Evolutionary conservation across 1,140 invertebrate species (phyloP).

Genomic region (Drosophila lacteicornis): DNA sequence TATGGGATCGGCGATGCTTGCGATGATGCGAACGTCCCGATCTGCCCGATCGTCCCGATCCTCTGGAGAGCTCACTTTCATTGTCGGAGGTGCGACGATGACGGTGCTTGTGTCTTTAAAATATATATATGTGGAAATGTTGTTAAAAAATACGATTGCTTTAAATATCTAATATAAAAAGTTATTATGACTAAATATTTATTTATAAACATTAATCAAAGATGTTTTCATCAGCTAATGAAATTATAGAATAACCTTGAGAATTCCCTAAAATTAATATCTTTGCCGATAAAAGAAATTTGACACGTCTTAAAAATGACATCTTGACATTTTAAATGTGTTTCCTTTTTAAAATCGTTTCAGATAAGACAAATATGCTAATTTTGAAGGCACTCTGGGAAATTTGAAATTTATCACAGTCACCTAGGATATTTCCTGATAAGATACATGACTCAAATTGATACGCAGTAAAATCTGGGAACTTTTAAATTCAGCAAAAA

Average conservation of each 20-base stretch:
- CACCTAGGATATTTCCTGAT: constrained; percentile 2
- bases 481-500: background rate
- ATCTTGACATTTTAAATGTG: background rate
- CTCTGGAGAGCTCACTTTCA: constrained; percentile 94
- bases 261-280: background rate
- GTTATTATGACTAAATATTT: background rate
- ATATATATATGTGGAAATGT: no score
- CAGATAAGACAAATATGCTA: constrained; percentile 16
- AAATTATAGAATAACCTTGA: background rate
- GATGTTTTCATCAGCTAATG: no score
- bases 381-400: constrained; percentile 1
- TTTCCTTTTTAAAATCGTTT: background rate
- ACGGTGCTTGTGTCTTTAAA: constrained; percentile 88
- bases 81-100: constrained; percentile 93
- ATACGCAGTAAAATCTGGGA: constrained; percentile 10
- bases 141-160: no score
- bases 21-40: constrained; percentile 87
- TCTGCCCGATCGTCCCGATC: constrained; percentile 91
- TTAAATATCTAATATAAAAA: no score
- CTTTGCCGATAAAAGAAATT: background rate
- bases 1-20: constrained; percentile 89
- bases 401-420: background rate
- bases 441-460: constrained; percentile 18
- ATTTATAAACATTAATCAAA: background rate
- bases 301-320: background rate